These are phyloP conservation scores for Alcedo quadribrachys DNA, from an alignment of 2,797 vertebrate species.

Conservation along the genomic window DNA sequence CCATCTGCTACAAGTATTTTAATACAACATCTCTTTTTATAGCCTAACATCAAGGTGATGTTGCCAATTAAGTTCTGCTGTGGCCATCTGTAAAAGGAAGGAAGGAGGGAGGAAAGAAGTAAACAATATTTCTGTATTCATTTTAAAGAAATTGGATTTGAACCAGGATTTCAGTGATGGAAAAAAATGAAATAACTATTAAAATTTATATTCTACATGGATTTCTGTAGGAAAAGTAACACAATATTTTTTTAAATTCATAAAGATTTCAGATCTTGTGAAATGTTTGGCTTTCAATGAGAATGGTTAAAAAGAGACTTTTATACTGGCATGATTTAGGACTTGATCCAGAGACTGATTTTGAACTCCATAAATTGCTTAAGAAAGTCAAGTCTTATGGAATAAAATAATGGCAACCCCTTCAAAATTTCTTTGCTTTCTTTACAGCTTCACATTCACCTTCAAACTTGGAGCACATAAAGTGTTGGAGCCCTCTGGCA, in stretches of 20 bases:
- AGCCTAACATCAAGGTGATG: slow-evolving; percentile 2
- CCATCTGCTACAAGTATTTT: background rate
- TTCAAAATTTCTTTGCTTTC: background rate
- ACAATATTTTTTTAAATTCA: background rate
- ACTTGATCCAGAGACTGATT: background rate
- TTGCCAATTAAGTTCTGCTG: background rate
- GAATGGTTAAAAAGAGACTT: background rate
- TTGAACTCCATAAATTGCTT: background rate
- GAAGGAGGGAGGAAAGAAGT: background rate
- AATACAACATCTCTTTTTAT: background rate
- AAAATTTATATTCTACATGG: background rate
- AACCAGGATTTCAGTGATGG: background rate
- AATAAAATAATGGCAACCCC: background rate
- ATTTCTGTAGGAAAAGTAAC: background rate
- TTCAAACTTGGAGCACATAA: background rate
- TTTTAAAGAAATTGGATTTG: background rate
- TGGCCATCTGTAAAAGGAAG: background rate
- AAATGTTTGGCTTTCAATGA: background rate
- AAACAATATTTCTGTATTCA: background rate
- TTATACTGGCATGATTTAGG: background rate
- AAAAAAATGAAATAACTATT: background rate
- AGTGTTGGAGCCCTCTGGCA: background rate
- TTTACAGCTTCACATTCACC: background rate
- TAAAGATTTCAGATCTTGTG: background rate
- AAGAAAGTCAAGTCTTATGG: background rate